These are phyloP conservation scores for Drosophila prostipennis DNA, from an alignment of 2,888 invertebrate species.

Conservation along the genomic window DNA sequence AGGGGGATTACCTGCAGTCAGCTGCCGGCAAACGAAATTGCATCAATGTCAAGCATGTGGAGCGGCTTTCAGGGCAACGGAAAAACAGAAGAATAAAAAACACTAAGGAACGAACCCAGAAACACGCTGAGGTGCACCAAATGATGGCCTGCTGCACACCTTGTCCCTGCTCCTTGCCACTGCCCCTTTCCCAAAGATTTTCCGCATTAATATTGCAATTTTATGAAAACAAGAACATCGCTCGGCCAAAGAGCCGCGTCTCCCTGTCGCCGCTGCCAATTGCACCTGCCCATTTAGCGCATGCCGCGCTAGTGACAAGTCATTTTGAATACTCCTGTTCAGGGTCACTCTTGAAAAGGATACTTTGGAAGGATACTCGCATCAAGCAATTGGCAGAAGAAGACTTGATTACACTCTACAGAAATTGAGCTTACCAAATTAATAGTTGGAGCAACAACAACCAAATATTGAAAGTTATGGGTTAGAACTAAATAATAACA, in stretches of 20 bases:
- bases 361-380: constrained; percentile 11
- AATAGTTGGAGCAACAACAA: too few species aligned
- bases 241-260: constrained; percentile 6
- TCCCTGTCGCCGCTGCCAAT: constrained; percentile 20
- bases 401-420: neutral
- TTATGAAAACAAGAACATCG: constrained; percentile 50
- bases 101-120: neutral
- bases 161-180: constrained; percentile 10
- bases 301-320: constrained; percentile 31
- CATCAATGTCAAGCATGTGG: constrained; percentile 58
- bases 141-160: constrained; percentile 51
- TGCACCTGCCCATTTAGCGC: constrained; percentile 47
- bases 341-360: constrained; percentile 13
- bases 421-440: too few species aligned
- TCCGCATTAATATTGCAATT: constrained; percentile 58
- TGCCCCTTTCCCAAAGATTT: constrained; percentile 62
- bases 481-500: too few species aligned
- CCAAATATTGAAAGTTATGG: too few species aligned
- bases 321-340: constrained; percentile 19
- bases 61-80: constrained; percentile 15
- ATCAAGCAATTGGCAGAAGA: neutral
- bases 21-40: constrained; percentile 65
- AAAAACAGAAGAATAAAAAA: neutral
- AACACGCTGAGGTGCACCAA: constrained; percentile 31
- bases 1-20: constrained; percentile 20